Conservation (phyloP, 2,113 vertebrate genomes). For the Mixornis gularis region DNA sequence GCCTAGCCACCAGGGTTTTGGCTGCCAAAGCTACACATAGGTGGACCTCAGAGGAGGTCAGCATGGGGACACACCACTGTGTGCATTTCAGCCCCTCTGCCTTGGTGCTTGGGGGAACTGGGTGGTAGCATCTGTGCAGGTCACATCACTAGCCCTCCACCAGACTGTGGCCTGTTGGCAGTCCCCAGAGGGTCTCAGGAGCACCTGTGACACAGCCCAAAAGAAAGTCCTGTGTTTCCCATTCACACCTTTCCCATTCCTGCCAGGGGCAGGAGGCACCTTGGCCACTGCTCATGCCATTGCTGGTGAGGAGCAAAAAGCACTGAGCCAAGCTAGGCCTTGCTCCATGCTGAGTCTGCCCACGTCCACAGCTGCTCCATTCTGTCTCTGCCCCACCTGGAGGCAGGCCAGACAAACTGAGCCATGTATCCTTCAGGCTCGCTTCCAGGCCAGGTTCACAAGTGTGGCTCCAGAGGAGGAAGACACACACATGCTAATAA, state of each 20-base stretch:
- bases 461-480: not conserved
- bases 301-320: not conserved
- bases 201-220: not conserved
- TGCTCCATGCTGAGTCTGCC: not conserved
- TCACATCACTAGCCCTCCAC: not conserved
- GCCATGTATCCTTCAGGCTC: not conserved
- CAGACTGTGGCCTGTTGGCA: not conserved
- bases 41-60: not conserved
- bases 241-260: not conserved
- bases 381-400: not conserved
- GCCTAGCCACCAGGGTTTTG: not conserved
- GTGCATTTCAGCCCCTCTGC: not conserved
- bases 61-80: too few species aligned
- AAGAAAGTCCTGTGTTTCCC: not conserved
- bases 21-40: not conserved
- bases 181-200: not conserved
- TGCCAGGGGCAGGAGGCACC: not conserved
- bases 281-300: accelerated
- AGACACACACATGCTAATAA: accelerated
- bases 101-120: not conserved
- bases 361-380: not conserved
- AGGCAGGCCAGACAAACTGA: not conserved
- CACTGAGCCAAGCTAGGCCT: not conserved
- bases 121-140: not conserved
- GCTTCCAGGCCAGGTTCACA: accelerated